Evolutionary conservation across 2,888 invertebrate genomes (phyloP), one percentile per base, ranked within the genome.

Genomic region (Sminthurinus aureus): DNA sequence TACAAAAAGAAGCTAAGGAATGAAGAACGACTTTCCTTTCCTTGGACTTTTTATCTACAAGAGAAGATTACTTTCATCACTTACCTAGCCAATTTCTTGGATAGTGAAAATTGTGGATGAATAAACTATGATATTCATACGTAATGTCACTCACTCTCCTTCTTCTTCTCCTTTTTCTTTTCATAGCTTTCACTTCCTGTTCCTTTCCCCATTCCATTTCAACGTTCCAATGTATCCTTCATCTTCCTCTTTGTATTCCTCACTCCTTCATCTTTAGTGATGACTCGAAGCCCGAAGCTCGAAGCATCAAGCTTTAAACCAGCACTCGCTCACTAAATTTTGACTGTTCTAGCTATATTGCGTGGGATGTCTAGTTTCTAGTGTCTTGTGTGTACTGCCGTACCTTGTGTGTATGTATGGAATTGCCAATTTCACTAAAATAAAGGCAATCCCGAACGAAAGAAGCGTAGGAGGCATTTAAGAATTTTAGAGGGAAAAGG

Each of bases 11-110:
- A 38, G 38, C n/a, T n/a, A n/a, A 38, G 6, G 38, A 38, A 38
- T 1, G 38, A 38, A 38, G n/a, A 38, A 38, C 38, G 1, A 38
- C 38, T 38, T 38, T 6, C 6, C 1, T 38, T 4, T 6, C 6
- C 6, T 38, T 38, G 6, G 1, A 38, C 38, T 4, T 38, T 6
- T 38, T 38, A 38, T 6, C 1, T 38, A 38, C 6, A 38, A 38
- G 6, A 69, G 58, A 81, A 74, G 75, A 81, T 81, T 81, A 81
- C 81, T 81, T 81, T 81, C 81, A 81, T 81, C 81, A 81, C 81
- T 81, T 81, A 81, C 81, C 81, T 81, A 81, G 18, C 74, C 81
- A 81, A 81, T 81, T 75, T 81, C 73, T 64, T 20, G 0, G 81
- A 81, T 75, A 64, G 73, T 64, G 24, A 81, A 81, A 71, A 74